Percentiles rank a stretch among this genome's conserved stretches.
Conservation (phyloP, 2,113 vertebrate genomes). For the Agapornis roseicollis region DNA sequence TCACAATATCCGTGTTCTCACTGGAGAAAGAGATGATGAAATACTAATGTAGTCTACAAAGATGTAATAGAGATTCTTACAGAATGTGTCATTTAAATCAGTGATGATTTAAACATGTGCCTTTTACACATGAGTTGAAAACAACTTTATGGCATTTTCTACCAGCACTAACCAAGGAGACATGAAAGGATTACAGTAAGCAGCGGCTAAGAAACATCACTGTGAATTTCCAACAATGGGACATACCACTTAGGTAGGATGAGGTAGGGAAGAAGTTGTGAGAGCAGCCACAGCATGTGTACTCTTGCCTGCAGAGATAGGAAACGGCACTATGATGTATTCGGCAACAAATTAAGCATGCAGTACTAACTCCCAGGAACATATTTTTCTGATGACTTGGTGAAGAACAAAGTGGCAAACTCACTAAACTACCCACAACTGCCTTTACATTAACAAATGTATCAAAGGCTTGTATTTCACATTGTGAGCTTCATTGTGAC, state of each 20-base stretch:
- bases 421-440: neutral
- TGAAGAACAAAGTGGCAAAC: neutral
- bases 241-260: neutral
- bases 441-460: neutral
- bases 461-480: neutral
- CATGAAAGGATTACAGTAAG: neutral
- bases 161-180: neutral
- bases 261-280: neutral
- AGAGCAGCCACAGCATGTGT: neutral
- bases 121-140: neutral
- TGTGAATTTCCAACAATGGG: neutral
- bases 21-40: neutral
- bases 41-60: neutral
- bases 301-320: neutral
- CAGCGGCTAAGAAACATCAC: neutral
- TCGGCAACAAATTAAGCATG: neutral
- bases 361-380: neutral
- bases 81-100: neutral
- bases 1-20: neutral
- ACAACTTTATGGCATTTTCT: neutral
- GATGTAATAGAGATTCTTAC: neutral
- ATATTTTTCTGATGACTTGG: neutral
- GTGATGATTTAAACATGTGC: neutral
- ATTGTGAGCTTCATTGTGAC: neutral
- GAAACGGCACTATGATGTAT: neutral